Evolutionary conservation across 2,888 invertebrate genomes (phyloP).

Genomic region (Lasioglossum oenotherae): DNA sequence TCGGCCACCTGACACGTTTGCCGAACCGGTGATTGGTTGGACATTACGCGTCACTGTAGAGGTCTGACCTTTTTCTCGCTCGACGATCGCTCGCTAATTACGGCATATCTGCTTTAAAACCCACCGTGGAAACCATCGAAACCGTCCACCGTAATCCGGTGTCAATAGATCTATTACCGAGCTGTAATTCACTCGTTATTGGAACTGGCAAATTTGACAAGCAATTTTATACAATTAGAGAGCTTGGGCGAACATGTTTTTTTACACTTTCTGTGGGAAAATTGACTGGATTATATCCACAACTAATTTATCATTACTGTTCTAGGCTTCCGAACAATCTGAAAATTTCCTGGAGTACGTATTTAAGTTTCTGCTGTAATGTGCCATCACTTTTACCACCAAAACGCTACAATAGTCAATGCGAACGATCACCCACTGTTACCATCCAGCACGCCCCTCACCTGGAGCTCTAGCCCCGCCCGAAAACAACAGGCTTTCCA

Average conservation of each 20-base stretch:
- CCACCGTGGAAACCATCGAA: background rate
- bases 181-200: background rate
- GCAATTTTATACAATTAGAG: background rate
- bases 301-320: too few species aligned
- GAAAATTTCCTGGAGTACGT: too few species aligned
- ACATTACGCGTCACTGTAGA: slow-evolving; percentile 63
- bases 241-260: background rate
- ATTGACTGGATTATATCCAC: background rate
- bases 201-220: background rate
- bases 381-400: background rate
- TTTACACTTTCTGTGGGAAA: too few species aligned
- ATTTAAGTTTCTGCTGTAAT: background rate
- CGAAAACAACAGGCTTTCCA: background rate
- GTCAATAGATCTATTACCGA: background rate
- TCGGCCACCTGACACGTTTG: slow-evolving; percentile 76
- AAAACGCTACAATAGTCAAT: background rate
- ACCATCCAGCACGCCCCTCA: background rate
- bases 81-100: background rate
- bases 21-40: slow-evolving; percentile 69
- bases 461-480: background rate
- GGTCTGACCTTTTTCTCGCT: slow-evolving; percentile 44
- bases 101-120: slow-evolving; percentile 7
- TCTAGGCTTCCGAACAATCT: too few species aligned
- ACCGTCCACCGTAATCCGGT: background rate
- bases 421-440: background rate